Evolutionary conservation across 2,888 invertebrate species (phyloP).

Genomic region (Villa cingulata): DNA sequence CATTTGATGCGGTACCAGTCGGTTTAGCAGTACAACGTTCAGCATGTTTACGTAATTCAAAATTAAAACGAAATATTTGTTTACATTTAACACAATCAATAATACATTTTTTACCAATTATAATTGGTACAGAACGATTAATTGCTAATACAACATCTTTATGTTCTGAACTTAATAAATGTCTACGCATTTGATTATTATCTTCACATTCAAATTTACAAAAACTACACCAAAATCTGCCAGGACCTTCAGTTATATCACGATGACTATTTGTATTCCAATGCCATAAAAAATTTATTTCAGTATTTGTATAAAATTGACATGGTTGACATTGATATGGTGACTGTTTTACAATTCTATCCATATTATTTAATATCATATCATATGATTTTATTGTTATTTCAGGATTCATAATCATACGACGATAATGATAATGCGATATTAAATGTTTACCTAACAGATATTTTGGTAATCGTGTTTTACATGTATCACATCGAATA

Average conservation of each 20-base stretch:
- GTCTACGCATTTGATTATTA: slow-evolving; percentile 51
- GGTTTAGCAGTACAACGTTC: slow-evolving; percentile 38
- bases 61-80: slow-evolving; percentile 57
- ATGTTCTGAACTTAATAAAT: slow-evolving; percentile 52
- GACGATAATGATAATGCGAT: slow-evolving; percentile 71
- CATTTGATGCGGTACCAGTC: slow-evolving; percentile 44
- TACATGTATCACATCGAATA: slow-evolving; percentile 57
- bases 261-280: slow-evolving; percentile 54
- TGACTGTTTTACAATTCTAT: slow-evolving; percentile 61
- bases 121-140: slow-evolving; percentile 67
- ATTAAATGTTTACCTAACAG: slow-evolving; percentile 74
- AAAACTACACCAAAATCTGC: slow-evolving; percentile 56
- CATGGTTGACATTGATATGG: slow-evolving; percentile 79
- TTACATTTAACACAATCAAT: slow-evolving; percentile 53
- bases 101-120: slow-evolving; percentile 51
- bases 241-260: slow-evolving; percentile 37
- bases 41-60: slow-evolving; percentile 54
- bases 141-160: slow-evolving; percentile 59
- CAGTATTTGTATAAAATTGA: slow-evolving; percentile 70
- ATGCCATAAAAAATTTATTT: slow-evolving; percentile 54
- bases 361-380: slow-evolving; percentile 63
- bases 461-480: slow-evolving; percentile 50
- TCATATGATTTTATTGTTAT: slow-evolving; percentile 39
- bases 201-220: slow-evolving; percentile 55
- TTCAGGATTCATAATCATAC: slow-evolving; percentile 45